A percentile compares a stretch with the other conserved stretches of the same genome.
Conservation (phyloP, 2,113 vertebrate genomes). For the Daphoenositta chrysoptera region DNA sequence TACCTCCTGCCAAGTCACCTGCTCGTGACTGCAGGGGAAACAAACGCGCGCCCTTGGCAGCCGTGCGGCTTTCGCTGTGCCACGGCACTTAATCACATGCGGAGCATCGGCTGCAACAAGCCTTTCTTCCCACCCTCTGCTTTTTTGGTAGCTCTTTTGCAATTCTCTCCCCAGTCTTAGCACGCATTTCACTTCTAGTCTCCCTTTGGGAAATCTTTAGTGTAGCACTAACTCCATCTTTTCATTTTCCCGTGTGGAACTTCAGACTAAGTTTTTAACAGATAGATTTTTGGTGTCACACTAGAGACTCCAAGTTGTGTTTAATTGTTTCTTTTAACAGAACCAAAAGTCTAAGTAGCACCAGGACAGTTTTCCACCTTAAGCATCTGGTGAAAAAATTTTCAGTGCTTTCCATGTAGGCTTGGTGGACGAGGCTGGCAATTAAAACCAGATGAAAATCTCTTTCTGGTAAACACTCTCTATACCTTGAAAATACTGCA, state of each 20-base stretch:
- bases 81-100: background rate
- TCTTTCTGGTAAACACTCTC: background rate
- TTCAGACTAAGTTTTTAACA: background rate
- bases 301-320: background rate
- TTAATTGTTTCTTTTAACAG: background rate
- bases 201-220: background rate
- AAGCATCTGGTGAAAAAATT: background rate
- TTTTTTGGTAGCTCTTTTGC: background rate
- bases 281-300: background rate
- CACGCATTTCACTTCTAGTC: background rate
- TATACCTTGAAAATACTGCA: background rate
- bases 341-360: background rate
- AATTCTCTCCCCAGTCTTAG: background rate
- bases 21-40: background rate
- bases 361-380: background rate
- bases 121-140: background rate
- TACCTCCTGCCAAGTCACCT: constrained; percentile 16
- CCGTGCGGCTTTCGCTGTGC: fast-evolving
- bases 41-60: background rate
- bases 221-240: background rate
- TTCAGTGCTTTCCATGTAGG: background rate
- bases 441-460: background rate
- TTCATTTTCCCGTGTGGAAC: background rate
- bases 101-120: fast-evolving
- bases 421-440: background rate